Base-by-base conservation (phyloP, 2,888 invertebrate species). In the Drosophila mimetica region DNA sequence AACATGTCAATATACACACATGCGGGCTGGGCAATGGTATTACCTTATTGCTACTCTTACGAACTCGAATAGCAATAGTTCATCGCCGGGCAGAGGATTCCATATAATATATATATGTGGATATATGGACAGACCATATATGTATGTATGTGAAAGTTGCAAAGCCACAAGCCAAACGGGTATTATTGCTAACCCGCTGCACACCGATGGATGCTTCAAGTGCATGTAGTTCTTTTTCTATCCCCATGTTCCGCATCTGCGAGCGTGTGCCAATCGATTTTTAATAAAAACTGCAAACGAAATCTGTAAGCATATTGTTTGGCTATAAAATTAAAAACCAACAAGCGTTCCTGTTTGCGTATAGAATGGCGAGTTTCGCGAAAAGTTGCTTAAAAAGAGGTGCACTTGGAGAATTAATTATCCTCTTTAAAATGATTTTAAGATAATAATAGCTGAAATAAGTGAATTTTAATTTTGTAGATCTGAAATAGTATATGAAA, bases 241-340 rank as follows among this genome's bases (percentile, higher is more conserved):
- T 60, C 50, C 22, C 25, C 25, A 22, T 41, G 58, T 30, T 42
- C 34, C 41, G 13, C 39, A 61, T 41, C 30, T 41, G 7, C 30
- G 37, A 14, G 28, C 18, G 39, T 47, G 37, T 36, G 64, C 37
- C 60, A 41, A 77, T 84, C 69, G 81, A 81, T 84, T 81, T 81
- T 72, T 53, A 79, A 81, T 84, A 79, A 75, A 81, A 81, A 84
- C 72, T 66, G 69, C 66, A 66, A 77, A 52, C 39, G 52, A 67
- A 71, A 70, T 78, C 64, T 70, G 72, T 76, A 83, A 77, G 80
- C 78, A 75, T 61, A 63, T 77, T 86, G 84, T 81, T 83, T 83
- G 77, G 65, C 79, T 70, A 77, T 79, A 66, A 86, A 83, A 86
- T 83, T 83, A 86, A 86, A 83, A 86, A 84, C 84, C 86, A 83